Percentiles rank a stretch among this genome's conserved stretches.
These are phyloP conservation scores for Nilaparvata lugens DNA, from an alignment of 1,140 invertebrate species.

Conservation along the genomic window DNA sequence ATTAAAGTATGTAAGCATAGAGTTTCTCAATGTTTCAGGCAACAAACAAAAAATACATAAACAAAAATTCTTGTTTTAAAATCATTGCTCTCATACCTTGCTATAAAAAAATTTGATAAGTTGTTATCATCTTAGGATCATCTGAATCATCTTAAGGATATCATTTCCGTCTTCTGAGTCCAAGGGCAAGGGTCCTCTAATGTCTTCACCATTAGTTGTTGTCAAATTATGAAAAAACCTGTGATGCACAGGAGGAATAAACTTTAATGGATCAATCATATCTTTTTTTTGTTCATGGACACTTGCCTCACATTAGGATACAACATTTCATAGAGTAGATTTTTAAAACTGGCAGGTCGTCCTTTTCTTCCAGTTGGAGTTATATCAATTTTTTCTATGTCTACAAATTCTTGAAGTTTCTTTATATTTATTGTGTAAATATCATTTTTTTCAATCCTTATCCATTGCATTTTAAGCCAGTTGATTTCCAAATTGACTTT, in stretches of 20 bases:
- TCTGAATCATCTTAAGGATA: not conserved
- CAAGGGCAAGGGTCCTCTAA: not conserved
- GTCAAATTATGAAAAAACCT: not conserved
- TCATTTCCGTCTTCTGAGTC: not conserved
- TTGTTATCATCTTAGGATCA: too few species aligned
- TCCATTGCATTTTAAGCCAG: conserved; percentile 1
- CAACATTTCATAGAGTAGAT: not conserved
- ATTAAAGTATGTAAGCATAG: too few species aligned
- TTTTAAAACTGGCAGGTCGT: not conserved
- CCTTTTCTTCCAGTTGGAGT: not conserved
- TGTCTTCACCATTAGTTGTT: conserved; percentile 1
- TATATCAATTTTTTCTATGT: not conserved
- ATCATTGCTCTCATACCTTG: too few species aligned
- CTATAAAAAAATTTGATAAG: too few species aligned
- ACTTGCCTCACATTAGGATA: not conserved
- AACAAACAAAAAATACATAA: too few species aligned
- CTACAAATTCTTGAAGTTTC: not conserved
- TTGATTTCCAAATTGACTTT: not conserved
- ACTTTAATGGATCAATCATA: not conserved
- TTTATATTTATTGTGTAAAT: not conserved
- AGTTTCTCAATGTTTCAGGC: too few species aligned
- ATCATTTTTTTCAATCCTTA: conserved; percentile 1
- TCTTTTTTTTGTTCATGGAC: not conserved
- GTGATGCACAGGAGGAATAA: not conserved
- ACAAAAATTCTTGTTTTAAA: too few species aligned